Base-by-base conservation (phyloP, 2,113 vertebrate genomes). In the Phaethornis superciliosus region DNA sequence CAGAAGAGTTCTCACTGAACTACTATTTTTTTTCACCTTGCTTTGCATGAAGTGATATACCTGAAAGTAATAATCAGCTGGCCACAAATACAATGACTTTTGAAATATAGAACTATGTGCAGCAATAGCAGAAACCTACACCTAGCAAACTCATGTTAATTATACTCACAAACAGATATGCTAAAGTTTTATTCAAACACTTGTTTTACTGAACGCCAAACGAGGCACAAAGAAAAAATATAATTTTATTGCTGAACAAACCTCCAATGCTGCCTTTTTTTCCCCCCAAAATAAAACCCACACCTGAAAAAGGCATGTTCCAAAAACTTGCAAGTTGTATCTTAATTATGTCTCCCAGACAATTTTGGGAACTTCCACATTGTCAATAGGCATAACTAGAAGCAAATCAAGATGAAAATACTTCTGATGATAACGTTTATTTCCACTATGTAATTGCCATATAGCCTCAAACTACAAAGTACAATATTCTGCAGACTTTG, bases 321-420 rank as follows among this genome's bases (percentile, higher is more conserved):
- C 19, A 75, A 59, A 72, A 80, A 9, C 27, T 77, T 12, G 1
- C 7, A 62, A 76, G 11, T 27, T 77, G n/a, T 9, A 10, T 37
- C 85, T 72, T 35, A 78, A 42, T 58, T 69, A 12, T 15, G 2
- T 46, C 9, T 70, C 26, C 83, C 5, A 5, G 32, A 70, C 7
- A 69, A 42, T 18, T 76, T 68, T 17, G 8, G 17, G 22, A 68
- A 82, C 54, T 74, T 72, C 8, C 19, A 63, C 23, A n/a, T 4
- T 54, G 27, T 26, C 5, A 1, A 75, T 19, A 63, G 51, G n/a
- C 11, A 40, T 55, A 84, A 86, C 62, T 85, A 68, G 81, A 55
- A 70, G 64, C 14, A 94, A 83, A 88, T 15, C 30, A 70, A 94
- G 87, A 91, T 5, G 90, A 94, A 83, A 81, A 40, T 26, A 92